phyloP scores from a whole-genome alignment of 1,140 invertebrate species.

The Ceratina japonica region DNA sequence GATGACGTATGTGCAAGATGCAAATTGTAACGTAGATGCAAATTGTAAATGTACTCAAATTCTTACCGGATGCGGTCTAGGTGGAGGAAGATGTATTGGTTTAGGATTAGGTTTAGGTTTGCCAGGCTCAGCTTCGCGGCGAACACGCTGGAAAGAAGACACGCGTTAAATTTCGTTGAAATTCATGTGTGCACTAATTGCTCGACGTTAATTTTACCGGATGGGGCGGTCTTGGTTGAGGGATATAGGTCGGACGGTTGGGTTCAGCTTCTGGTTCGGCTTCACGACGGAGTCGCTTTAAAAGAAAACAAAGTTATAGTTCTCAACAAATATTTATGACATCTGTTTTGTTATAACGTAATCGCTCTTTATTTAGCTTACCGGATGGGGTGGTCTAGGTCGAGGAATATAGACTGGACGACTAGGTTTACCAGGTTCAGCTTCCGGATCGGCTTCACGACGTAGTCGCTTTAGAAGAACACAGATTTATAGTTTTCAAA shows the following conservation, averaged over 20 bases:
- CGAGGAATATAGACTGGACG: conserved; percentile 22
- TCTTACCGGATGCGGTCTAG: conserved; percentile 30
- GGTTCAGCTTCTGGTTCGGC: background rate
- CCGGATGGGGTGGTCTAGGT: conserved; percentile 29
- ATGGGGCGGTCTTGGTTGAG: conserved; percentile 36
- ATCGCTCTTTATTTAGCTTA: background rate
- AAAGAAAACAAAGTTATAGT: background rate
- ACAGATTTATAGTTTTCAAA: too few relatives aligned
- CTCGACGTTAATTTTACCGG: background rate
- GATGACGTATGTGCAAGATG: too few relatives aligned
- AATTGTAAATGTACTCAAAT: background rate
- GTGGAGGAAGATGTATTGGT: conserved; percentile 16
- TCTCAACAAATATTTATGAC: too few relatives aligned
- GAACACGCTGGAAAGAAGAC: background rate
- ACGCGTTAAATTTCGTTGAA: background rate
- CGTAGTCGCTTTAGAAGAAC: too few relatives aligned
- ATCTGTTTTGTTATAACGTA: background rate
- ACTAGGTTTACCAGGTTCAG: background rate
- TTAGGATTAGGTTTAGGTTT: background rate
- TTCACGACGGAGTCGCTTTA: conserved; percentile 23
- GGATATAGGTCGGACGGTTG: conserved; percentile 10
- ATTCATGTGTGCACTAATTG: background rate
- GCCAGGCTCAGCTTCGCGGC: conserved; percentile 26
- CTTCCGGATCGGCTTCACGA: too few relatives aligned
- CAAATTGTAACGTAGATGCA: too few relatives aligned